These are phyloP conservation scores for Kradibia gibbosae DNA, from an alignment of 1,140 invertebrate genomes.

Conservation along the genomic window DNA sequence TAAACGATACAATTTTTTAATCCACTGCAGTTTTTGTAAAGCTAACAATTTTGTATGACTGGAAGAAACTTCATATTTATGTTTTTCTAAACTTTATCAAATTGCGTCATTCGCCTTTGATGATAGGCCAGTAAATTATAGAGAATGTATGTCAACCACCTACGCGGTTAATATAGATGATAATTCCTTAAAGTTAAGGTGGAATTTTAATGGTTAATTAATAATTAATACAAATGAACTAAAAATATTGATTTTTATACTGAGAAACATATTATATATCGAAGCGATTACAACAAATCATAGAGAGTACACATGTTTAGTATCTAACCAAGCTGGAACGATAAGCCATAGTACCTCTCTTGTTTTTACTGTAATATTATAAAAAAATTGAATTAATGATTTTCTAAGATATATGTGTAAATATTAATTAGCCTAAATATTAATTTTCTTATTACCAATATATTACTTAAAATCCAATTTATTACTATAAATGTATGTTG, in stretches of 20 bases:
- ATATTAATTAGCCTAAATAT: not conserved
- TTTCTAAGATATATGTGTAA: not conserved
- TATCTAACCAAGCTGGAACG: conserved; percentile 81
- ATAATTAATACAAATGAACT: conserved; percentile 77
- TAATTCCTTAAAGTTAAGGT: conserved; percentile 82
- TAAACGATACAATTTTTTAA: too few relatives aligned
- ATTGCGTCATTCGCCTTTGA: conserved; percentile 85
- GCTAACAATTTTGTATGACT: too few relatives aligned
- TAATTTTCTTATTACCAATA: too few relatives aligned
- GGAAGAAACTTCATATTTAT: too few relatives aligned
- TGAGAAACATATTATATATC: conserved; percentile 84
- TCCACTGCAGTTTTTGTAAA: too few relatives aligned
- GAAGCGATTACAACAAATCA: conserved; percentile 83
- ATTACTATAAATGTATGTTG: too few relatives aligned
- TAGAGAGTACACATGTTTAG: conserved; percentile 86
- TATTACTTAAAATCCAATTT: too few relatives aligned
- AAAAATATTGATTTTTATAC: conserved; percentile 80
- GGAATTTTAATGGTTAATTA: conserved; percentile 82
- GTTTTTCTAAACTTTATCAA: too few relatives aligned
- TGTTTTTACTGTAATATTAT: conserved; percentile 77
- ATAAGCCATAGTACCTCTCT: conserved; percentile 80
- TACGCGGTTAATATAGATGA: conserved; percentile 86
- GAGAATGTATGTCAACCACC: conserved; percentile 82
- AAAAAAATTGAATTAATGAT: not conserved
- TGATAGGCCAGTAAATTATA: conserved; percentile 84